These are phyloP conservation scores for Scalopus aquaticus DNA, from an alignment of 2,113 vertebrate genomes.

Conservation along the genomic window DNA sequence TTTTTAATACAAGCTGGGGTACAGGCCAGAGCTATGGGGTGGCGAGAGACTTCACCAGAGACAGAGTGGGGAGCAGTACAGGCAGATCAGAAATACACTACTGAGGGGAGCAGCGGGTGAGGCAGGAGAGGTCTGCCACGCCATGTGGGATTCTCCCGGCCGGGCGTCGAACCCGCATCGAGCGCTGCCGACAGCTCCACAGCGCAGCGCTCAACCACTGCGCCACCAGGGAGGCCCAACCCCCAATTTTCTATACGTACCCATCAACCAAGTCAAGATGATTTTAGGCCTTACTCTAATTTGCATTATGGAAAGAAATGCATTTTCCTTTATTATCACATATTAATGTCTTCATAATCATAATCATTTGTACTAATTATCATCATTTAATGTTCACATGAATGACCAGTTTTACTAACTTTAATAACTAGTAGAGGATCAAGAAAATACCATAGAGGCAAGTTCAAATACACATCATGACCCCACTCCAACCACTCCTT, in stretches of 20 bases:
- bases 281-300: constrained; percentile 18
- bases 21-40: too few species aligned
- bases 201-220: too few species aligned
- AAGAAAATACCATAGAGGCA: neutral
- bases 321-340: neutral
- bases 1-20: too few species aligned
- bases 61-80: too few species aligned
- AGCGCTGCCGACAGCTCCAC: too few species aligned
- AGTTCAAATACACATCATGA: neutral
- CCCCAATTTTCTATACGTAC: neutral
- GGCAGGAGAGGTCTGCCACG: too few species aligned
- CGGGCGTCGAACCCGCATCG: too few species aligned
- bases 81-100: too few species aligned
- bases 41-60: too few species aligned
- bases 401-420: constrained; percentile 27
- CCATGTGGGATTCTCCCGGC: too few species aligned
- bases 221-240: too few species aligned
- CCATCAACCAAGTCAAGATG: neutral
- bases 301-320: constrained; percentile 21
- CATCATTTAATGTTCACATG: constrained; percentile 24
- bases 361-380: constrained; percentile 6
- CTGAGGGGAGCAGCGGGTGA: too few species aligned
- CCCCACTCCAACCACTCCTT: neutral
- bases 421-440: neutral
- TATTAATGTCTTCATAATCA: neutral